A percentile compares a stretch with the other conserved stretches of the same genome.
Evolutionary conservation across 2,113 vertebrate genomes (phyloP).

Genomic region (Pavo muticus): DNA sequence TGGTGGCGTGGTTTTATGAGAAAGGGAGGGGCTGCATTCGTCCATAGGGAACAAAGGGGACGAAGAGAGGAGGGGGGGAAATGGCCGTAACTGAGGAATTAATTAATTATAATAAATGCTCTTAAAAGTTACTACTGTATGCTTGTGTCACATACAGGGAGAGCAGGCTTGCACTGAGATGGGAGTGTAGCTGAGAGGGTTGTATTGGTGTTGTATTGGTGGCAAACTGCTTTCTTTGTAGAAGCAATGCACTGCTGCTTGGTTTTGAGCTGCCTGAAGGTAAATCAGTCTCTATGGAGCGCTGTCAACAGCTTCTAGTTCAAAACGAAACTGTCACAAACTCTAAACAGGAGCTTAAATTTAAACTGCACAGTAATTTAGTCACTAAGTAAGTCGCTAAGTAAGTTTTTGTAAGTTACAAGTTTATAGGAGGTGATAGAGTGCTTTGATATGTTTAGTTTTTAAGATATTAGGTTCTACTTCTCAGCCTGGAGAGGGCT

Average conservation of each 20-base stretch:
- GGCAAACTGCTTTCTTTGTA: not conserved
- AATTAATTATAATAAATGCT: too few species aligned
- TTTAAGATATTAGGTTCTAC: not conserved
- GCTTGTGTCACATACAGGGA: accelerated
- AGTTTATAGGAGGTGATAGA: not conserved
- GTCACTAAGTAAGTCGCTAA: not conserved
- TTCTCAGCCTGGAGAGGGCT: not conserved
- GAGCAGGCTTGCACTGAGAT: not conserved
- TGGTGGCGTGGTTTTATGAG: too few species aligned
- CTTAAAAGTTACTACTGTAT: accelerated
- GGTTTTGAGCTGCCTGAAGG: not conserved
- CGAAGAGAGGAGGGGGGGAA: accelerated
- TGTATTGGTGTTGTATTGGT: not conserved
- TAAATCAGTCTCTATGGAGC: accelerated
- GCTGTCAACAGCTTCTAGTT: not conserved
- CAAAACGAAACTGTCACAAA: not conserved
- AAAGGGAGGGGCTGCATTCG: accelerated
- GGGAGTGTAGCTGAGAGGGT: accelerated
- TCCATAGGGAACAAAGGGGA: accelerated
- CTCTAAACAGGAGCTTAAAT: not conserved
- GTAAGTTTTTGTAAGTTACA: not conserved
- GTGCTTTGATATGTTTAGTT: not conserved
- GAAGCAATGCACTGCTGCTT: not conserved
- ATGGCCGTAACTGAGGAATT: not conserved
- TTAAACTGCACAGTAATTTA: not conserved